These are phyloP conservation scores for Tetropium fuscum DNA, from an alignment of 2,888 invertebrate genomes.

Conservation along the genomic window DNA sequence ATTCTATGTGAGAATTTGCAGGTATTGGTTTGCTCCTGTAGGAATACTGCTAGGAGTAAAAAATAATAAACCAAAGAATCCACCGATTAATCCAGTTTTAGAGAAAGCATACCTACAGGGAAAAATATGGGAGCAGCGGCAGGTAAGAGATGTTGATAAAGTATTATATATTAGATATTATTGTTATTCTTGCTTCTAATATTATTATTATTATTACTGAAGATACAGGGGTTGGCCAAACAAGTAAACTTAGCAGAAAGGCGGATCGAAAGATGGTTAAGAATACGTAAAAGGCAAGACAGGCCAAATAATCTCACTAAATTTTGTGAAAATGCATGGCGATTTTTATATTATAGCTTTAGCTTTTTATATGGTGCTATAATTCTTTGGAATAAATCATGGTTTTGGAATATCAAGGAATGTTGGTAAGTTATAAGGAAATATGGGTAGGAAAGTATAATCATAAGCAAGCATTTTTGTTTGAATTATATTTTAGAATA, in stretches of 20 bases:
- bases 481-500: no score
- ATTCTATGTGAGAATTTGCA: conserved; percentile 62
- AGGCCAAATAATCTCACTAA: conserved; percentile 91
- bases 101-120: conserved; percentile 81
- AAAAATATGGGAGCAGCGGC: conserved; percentile 80
- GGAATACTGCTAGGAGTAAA: conserved; percentile 86
- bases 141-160: no score
- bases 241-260: conserved; percentile 86
- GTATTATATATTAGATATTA: neutral
- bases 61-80: conserved; percentile 81
- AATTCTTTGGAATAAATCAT: conserved; percentile 90
- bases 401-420: conserved; percentile 91
- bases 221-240: conserved; percentile 76
- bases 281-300: conserved; percentile 84
- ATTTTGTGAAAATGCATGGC: conserved; percentile 94
- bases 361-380: conserved; percentile 86
- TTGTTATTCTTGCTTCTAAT: neutral
- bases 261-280: conserved; percentile 93
- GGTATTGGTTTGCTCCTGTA: conserved; percentile 85
- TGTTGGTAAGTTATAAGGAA: conserved; percentile 85
- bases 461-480: no score
- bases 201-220: conserved; percentile 8
- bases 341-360: conserved; percentile 85
- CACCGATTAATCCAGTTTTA: conserved; percentile 77
- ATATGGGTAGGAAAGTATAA: no score